Evolutionary conservation across 2,888 invertebrate species (phyloP).

Genomic region (Nemotelus pantherinus): DNA sequence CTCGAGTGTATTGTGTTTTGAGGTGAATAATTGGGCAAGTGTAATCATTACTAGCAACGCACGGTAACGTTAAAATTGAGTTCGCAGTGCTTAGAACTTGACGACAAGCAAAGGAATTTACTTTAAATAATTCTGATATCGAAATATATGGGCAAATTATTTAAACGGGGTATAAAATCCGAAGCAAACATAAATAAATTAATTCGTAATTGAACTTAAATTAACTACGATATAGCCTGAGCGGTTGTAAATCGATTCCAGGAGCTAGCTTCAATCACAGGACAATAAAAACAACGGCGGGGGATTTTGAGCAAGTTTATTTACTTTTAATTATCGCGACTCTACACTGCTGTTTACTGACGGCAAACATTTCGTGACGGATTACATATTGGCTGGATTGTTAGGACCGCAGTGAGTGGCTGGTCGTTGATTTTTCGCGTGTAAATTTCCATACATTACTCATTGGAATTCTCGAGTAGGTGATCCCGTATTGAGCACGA

Average conservation of each 20-base stretch:
- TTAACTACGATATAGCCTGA: too few species aligned
- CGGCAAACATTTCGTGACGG: constrained; percentile 42
- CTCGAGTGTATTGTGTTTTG: neutral
- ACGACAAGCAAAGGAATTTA: too few species aligned
- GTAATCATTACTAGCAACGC: too few species aligned
- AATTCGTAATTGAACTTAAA: too few species aligned
- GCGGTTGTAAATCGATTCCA: neutral
- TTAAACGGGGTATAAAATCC: too few species aligned
- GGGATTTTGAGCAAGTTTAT: constrained; percentile 39
- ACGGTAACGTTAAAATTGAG: too few species aligned
- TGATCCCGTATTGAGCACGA: neutral
- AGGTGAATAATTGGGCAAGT: constrained; percentile 13
- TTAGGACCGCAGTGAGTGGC: constrained; percentile 18
- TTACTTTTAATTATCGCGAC: constrained; percentile 42
- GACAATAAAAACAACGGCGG: constrained; percentile 20
- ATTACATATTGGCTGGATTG: constrained; percentile 14
- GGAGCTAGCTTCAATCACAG: constrained; percentile 3
- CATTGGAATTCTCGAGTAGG: constrained; percentile 12
- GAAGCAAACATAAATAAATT: too few species aligned
- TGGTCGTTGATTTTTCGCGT: constrained; percentile 33
- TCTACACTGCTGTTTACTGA: constrained; percentile 31
- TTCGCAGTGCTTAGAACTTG: too few species aligned
- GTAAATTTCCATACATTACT: constrained; percentile 26
- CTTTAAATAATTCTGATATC: too few species aligned
- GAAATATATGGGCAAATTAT: too few species aligned